Evolutionary conservation across 2,888 invertebrate genomes (phyloP).

Genomic region (Melieria crassipennis): DNA sequence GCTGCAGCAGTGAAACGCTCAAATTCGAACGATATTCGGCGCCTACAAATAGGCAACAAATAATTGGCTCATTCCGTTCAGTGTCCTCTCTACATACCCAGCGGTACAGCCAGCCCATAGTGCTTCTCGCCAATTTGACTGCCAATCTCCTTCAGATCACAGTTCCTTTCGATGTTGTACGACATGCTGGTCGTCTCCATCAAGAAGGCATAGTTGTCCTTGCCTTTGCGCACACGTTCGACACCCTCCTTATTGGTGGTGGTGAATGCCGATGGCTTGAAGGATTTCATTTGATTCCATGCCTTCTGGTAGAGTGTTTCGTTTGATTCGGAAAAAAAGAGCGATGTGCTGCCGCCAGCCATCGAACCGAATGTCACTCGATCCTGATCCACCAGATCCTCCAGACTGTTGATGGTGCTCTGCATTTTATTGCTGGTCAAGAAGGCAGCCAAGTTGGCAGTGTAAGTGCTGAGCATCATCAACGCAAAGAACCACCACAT

Average conservation of each 20-base stretch:
- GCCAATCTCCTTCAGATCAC: constrained; percentile 83
- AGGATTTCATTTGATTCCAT: constrained; percentile 88
- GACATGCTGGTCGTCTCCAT: constrained; percentile 97
- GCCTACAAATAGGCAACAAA: constrained; percentile 67
- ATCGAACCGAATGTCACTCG: constrained; percentile 94
- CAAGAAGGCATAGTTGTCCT: constrained; percentile 88
- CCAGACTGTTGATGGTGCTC: constrained; percentile 86
- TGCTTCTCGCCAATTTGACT: constrained; percentile 88
- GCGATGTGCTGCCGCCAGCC: constrained; percentile 86
- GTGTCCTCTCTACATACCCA: constrained; percentile 71
- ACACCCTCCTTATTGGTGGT: constrained; percentile 84
- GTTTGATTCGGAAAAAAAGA: constrained; percentile 89
- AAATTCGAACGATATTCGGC: constrained; percentile 81
- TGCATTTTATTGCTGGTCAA: constrained; percentile 90
- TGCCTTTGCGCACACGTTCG: constrained; percentile 78
- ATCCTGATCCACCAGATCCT: constrained; percentile 90
- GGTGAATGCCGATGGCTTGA: constrained; percentile 84
- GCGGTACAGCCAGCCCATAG: constrained; percentile 91
- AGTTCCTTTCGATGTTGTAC: constrained; percentile 84
- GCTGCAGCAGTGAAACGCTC: constrained; percentile 86
- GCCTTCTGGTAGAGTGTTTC: constrained; percentile 87
- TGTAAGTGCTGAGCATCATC: constrained; percentile 92
- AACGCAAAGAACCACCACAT: constrained; percentile 95
- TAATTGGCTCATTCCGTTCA: neutral
- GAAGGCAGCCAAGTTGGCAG: constrained; percentile 94